Evolutionary conservation across 1,140 invertebrate species (phyloP).

Genomic region (Macrobrachium nipponense): DNA sequence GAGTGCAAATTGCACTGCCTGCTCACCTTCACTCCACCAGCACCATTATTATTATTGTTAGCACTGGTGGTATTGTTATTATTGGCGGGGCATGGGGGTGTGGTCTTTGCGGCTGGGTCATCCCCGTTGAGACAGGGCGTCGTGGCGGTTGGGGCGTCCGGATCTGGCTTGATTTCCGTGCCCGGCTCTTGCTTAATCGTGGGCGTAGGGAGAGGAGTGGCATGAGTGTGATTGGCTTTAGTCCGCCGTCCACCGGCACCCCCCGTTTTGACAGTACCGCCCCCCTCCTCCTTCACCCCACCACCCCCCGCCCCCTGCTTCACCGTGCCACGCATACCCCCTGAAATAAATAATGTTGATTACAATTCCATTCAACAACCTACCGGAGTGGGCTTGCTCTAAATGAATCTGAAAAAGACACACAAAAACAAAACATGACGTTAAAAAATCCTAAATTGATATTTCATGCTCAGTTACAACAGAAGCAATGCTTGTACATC

Average conservation of each 20-base stretch:
- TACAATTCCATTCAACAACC: neutral
- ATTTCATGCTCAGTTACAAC: no score
- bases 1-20: neutral
- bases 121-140: conserved; percentile 48
- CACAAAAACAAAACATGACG: no score
- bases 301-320: conserved; percentile 45
- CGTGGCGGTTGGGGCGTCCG: conserved; percentile 34
- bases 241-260: conserved; percentile 33
- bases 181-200: conserved; percentile 36
- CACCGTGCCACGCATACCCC: conserved; percentile 53
- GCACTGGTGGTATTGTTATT: conserved; percentile 50
- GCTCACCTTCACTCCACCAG: conserved; percentile 26
- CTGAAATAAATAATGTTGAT: neutral
- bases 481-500: no score
- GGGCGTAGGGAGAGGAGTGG: conserved; percentile 26
- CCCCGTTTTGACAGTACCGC: conserved; percentile 18
- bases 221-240: conserved; percentile 45
- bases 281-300: conserved; percentile 41
- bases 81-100: conserved; percentile 39
- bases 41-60: conserved; percentile 41
- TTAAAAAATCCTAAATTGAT: no score
- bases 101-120: conserved; percentile 27
- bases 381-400: no score
- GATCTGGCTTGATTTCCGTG: conserved; percentile 47
- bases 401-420: no score